phyloP scores from a whole-genome alignment of 1,140 invertebrate species.

The Drosophila arizonae region DNA sequence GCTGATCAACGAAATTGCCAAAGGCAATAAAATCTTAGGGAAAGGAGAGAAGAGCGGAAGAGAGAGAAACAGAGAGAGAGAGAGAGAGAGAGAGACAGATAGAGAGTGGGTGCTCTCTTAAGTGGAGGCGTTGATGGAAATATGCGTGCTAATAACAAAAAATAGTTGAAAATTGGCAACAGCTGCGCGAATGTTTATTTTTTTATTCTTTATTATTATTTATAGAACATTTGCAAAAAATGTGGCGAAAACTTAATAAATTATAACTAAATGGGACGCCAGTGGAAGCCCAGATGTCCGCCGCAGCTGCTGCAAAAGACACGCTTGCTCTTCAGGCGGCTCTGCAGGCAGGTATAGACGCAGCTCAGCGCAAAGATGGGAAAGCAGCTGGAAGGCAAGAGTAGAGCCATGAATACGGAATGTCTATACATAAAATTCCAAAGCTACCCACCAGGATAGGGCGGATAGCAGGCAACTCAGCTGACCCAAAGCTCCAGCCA shows the following conservation, averaged over 20 bases:
- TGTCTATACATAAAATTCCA: not conserved
- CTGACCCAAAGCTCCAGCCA: conserved; percentile 64
- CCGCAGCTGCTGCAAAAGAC: conserved; percentile 77
- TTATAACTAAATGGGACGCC: conserved; percentile 58
- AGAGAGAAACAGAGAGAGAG: not conserved
- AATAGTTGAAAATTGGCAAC: conserved; percentile 38
- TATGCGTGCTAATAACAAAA: conserved; percentile 18
- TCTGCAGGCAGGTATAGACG: conserved; percentile 72
- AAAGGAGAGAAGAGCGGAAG: conserved; percentile 15
- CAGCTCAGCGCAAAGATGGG: conserved; percentile 73
- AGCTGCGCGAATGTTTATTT: conserved; percentile 26
- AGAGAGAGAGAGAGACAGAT: not conserved
- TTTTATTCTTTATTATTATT: conserved; percentile 29
- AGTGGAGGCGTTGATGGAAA: conserved; percentile 29
- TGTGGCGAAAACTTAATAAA: not conserved
- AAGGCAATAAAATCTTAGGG: not conserved
- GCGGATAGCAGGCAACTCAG: conserved; percentile 68
- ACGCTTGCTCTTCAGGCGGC: conserved; percentile 72
- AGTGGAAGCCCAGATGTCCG: conserved; percentile 77
- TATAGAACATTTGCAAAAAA: conserved; percentile 20
- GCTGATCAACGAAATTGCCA: conserved; percentile 20
- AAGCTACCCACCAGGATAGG: conserved; percentile 64
- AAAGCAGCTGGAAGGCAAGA: conserved; percentile 65
- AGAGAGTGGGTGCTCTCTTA: not conserved
- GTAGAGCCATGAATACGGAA: not conserved